Evolutionary conservation across 2,888 invertebrate genomes (phyloP), one percentile per base, ranked within the genome.

Genomic region (Cheilosia urbana): DNA sequence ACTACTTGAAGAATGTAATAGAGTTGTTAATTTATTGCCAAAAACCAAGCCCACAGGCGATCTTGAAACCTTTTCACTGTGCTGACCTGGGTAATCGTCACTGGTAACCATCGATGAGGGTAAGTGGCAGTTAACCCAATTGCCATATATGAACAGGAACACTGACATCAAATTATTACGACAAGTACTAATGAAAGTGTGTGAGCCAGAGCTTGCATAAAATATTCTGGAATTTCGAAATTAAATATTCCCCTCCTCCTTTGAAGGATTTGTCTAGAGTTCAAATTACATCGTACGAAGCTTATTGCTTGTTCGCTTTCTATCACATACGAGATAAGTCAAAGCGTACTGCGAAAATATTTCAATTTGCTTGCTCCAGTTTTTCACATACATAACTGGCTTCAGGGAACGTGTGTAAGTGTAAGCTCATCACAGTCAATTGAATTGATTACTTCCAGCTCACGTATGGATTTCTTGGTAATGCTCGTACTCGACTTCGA

Each of bases 251-350:
- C 45, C n/a, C 9, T 13, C 13, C 4, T 13, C 7, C 45, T 4
- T 17, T 17, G n/a, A 17, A 17, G 45, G n/a, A 24, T 37, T n/a
- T n/a, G 0, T 27, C 55, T 55, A 1, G 27, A 30, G 55, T 17
- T 55, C 55, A 55, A 55, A 27, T 30, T n/a, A 30, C 55, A 27
- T 17, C 30, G 27, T 55, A n/a, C 30, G 30, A 17, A n/a, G 24
- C 30, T 55, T n/a, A 30, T 55, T 55, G 30, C 27, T 55, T n/a
- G 11, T n/a, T 27, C 30, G 24, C 13, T 55, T 55, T 11, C n/a
- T 9, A 30, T 55, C 15, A n/a, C n/a, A 27, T 11, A 19, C 24
- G 24, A 17, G 45, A 9, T n/a, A 47, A 17, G 45, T 47, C 45
- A 47, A 47, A 17, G 9, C 45, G 17, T 9, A 47, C 9, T 47